phyloP scores from a whole-genome alignment of 1,140 invertebrate genomes.

The Drosophila truncata region DNA sequence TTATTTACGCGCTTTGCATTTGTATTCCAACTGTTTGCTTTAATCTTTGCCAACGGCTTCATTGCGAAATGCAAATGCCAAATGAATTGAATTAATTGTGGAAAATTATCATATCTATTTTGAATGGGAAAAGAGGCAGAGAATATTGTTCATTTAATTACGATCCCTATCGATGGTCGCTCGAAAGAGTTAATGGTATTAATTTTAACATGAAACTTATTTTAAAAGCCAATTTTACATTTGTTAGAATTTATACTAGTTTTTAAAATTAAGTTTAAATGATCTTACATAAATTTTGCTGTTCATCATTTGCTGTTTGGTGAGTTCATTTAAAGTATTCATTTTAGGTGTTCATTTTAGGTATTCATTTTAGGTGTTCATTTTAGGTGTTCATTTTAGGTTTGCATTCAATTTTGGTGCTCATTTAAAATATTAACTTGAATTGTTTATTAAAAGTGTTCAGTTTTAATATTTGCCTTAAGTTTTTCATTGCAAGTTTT shows the following conservation, averaged over 20 bases:
- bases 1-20: slow-evolving; percentile 24
- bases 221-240: background rate
- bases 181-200: background rate
- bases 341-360: background rate
- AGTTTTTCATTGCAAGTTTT: background rate
- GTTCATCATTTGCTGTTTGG: background rate
- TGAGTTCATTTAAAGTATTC: background rate
- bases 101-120: slow-evolving; percentile 27
- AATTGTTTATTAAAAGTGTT: background rate
- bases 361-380: background rate
- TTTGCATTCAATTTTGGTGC: background rate
- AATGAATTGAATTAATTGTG: slow-evolving; percentile 19
- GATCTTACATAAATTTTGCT: no score
- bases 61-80: slow-evolving; percentile 18
- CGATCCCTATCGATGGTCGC: background rate
- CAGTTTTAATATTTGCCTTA: background rate
- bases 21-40: slow-evolving; percentile 17
- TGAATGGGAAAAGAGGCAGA: background rate
- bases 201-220: background rate
- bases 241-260: no score
- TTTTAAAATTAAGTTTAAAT: no score
- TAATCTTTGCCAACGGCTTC: slow-evolving; percentile 24
- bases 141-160: background rate
- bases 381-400: background rate
- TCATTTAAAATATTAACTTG: no score